Conservation (phyloP, 2,113 vertebrate species). For the Hippocampus mohnikei region DNA sequence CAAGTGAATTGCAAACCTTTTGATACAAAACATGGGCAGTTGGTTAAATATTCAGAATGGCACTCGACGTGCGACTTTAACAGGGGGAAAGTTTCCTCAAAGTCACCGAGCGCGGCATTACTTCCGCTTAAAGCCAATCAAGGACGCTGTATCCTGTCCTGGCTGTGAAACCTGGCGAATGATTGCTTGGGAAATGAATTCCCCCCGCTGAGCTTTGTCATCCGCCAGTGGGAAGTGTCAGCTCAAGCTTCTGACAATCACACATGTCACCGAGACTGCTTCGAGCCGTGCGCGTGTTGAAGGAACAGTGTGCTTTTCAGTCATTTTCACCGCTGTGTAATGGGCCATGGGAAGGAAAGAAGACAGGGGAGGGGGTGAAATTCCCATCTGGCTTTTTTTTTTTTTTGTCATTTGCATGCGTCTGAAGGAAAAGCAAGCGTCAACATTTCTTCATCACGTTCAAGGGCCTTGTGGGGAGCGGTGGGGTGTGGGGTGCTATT, state of each 20-base stretch:
- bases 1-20: background rate
- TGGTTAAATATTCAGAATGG: too few species aligned
- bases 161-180: conserved; percentile 34
- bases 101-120: conserved; percentile 19
- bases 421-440: conserved; percentile 30
- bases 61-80: background rate
- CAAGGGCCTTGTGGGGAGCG: conserved; percentile 20
- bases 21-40: too few species aligned
- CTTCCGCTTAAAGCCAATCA: conserved; percentile 18
- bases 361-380: conserved; percentile 9
- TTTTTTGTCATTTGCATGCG: conserved; percentile 22
- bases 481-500: background rate
- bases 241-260: conserved; percentile 40
- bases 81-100: conserved; percentile 26
- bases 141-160: conserved; percentile 27
- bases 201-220: conserved; percentile 32
- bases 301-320: conserved; percentile 7
- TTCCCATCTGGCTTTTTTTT: conserved; percentile 21
- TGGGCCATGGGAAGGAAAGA: conserved; percentile 2
- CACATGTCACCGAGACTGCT: conserved; percentile 19
- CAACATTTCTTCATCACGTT: conserved; percentile 34
- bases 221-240: conserved; percentile 40
- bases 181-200: conserved; percentile 41
- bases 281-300: conserved; percentile 8
- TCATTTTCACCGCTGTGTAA: conserved; percentile 7